Evolutionary conservation across 1,140 invertebrate species (phyloP).

Genomic region (Cydia fagiglandana): DNA sequence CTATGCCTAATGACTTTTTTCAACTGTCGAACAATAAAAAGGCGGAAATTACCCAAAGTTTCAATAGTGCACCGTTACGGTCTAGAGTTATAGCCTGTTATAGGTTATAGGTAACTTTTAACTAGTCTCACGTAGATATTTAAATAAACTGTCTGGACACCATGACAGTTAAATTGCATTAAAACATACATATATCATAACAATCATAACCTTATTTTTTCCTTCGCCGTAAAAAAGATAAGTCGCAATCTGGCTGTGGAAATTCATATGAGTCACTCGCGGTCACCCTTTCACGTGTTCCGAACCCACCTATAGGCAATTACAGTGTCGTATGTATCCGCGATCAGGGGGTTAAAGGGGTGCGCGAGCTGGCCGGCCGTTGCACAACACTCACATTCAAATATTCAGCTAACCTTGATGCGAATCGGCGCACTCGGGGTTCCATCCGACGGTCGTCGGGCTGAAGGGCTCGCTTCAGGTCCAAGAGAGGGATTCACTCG

Average conservation of each 20-base stretch:
- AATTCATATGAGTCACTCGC: slow-evolving; percentile 61
- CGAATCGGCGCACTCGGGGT: slow-evolving; percentile 76
- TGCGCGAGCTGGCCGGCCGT: slow-evolving; percentile 55
- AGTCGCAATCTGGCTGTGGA: slow-evolving; percentile 38
- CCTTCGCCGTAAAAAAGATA: background rate
- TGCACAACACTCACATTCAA: slow-evolving; percentile 71
- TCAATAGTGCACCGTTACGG: slow-evolving; percentile 14
- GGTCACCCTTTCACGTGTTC: slow-evolving; percentile 54
- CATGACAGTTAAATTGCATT: slow-evolving; percentile 4
- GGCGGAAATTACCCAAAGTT: slow-evolving; percentile 7
- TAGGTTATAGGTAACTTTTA: background rate
- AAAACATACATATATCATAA: background rate
- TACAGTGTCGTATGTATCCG: slow-evolving; percentile 57
- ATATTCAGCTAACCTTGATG: slow-evolving; percentile 77
- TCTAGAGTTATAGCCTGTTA: background rate
- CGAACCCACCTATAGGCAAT: slow-evolving; percentile 62
- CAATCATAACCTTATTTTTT: background rate
- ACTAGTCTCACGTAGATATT: background rate
- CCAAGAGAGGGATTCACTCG: slow-evolving; percentile 58
- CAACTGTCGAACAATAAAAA: background rate
- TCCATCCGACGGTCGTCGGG: slow-evolving; percentile 74
- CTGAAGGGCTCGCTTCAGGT: slow-evolving; percentile 69
- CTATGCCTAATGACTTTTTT: background rate
- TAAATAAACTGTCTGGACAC: slow-evolving; percentile 4
- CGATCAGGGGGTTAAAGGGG: slow-evolving; percentile 62